Conservation (phyloP, 1,140 invertebrate genomes). For the Teleogryllus occipitalis region DNA sequence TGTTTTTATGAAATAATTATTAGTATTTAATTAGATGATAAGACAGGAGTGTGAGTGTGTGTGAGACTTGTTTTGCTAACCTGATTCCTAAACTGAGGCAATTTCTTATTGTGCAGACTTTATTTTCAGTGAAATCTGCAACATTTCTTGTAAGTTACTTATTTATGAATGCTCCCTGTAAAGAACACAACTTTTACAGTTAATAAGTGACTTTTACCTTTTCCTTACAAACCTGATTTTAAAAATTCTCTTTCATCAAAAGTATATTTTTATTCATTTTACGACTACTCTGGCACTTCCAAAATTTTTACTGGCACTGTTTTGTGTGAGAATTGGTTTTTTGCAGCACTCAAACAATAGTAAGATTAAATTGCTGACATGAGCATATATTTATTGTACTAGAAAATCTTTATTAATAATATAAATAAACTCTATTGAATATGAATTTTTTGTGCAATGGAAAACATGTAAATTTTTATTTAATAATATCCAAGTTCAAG, state of each 20-base stretch:
- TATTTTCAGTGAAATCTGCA: background rate
- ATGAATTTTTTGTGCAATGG: no score
- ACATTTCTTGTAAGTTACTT: background rate
- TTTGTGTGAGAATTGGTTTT: background rate
- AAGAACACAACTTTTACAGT: background rate
- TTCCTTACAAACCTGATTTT: no score
- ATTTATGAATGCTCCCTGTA: background rate
- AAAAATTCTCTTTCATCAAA: no score
- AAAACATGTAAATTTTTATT: no score
- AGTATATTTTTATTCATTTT: no score
- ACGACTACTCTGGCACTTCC: background rate
- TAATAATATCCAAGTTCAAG: no score
- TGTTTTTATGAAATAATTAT: no score
- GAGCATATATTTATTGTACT: background rate
- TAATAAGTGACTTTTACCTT: no score
- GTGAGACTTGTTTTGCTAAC: background rate
- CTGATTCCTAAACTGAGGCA: slow-evolving; percentile 3
- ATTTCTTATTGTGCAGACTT: background rate
- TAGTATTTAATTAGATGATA: background rate
- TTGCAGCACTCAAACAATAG: background rate
- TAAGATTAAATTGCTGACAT: background rate
- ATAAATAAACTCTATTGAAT: no score
- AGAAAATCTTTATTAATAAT: no score
- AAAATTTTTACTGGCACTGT: background rate
- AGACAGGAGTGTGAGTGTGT: background rate